phyloP scores from a whole-genome alignment of 1,140 invertebrate species.

The Liolophura sinensis region DNA sequence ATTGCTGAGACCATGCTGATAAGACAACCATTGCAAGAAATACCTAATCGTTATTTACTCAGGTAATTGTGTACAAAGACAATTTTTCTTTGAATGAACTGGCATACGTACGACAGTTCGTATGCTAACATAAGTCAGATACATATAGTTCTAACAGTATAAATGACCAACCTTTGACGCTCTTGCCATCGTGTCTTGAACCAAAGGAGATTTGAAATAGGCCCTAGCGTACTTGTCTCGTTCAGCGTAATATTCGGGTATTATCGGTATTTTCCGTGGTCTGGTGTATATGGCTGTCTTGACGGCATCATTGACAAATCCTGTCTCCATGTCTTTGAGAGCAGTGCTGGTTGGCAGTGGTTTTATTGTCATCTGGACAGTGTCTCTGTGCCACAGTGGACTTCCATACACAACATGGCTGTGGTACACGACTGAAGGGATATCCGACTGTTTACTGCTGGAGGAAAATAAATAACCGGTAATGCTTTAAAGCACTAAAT shows the following conservation, averaged over 20 bases:
- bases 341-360: slow-evolving; percentile 17
- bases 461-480: no score
- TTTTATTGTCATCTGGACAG: slow-evolving; percentile 20
- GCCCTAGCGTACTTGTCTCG: slow-evolving; percentile 38
- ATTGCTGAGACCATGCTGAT: no score
- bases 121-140: not conserved
- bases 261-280: slow-evolving; percentile 31
- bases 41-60: no score
- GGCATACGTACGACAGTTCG: no score
- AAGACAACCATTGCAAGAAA: no score
- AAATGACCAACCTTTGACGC: slow-evolving; percentile 15
- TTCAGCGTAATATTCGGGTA: slow-evolving; percentile 41
- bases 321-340: slow-evolving; percentile 17
- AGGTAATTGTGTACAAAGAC: no score
- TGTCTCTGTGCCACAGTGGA: slow-evolving; percentile 30
- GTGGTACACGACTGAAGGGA: not conserved
- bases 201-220: slow-evolving; percentile 46
- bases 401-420: slow-evolving; percentile 25
- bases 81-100: no score
- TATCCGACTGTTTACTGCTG: no score
- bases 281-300: slow-evolving; percentile 20
- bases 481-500: no score
- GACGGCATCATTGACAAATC: slow-evolving; percentile 36
- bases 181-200: slow-evolving; percentile 30
- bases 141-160: not conserved